Percentiles rank a stretch among this genome's conserved stretches.
These are phyloP conservation scores for Pitangus sulphuratus DNA, from an alignment of 2,797 vertebrate genomes.

Conservation along the genomic window DNA sequence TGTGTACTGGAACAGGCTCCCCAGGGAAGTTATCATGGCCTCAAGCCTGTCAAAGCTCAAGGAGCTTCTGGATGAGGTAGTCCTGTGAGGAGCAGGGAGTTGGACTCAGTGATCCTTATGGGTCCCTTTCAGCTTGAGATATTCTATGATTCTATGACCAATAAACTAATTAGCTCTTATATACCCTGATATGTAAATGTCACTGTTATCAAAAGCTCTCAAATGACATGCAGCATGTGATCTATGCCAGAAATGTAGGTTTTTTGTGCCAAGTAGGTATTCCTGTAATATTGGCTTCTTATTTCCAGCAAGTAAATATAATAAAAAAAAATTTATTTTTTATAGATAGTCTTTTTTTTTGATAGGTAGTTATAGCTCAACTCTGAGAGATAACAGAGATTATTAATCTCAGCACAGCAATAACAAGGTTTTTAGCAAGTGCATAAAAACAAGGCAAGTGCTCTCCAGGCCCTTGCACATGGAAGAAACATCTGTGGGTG, in stretches of 20 bases:
- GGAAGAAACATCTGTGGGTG: background rate
- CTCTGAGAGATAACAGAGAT: background rate
- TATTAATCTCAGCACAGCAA: background rate
- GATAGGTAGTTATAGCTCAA: background rate
- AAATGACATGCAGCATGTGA: background rate
- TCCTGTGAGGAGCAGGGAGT: background rate
- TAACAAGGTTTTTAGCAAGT: background rate
- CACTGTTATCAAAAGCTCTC: background rate
- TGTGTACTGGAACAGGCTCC: background rate
- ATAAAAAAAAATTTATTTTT: background rate
- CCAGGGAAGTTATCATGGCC: background rate
- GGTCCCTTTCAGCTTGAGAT: background rate
- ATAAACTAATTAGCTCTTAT: background rate
- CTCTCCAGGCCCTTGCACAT: background rate
- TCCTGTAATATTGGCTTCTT: background rate
- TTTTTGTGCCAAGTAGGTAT: background rate
- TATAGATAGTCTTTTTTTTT: background rate
- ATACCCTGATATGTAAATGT: background rate
- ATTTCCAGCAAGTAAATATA: background rate
- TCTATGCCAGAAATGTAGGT: background rate
- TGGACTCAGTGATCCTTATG: fast-evolving
- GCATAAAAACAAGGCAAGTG: background rate
- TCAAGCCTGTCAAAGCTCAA: background rate
- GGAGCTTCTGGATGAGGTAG: background rate
- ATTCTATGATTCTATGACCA: background rate